These are phyloP conservation scores for Caligus rogercresseyi DNA, from an alignment of 1,140 invertebrate species.

Conservation along the genomic window DNA sequence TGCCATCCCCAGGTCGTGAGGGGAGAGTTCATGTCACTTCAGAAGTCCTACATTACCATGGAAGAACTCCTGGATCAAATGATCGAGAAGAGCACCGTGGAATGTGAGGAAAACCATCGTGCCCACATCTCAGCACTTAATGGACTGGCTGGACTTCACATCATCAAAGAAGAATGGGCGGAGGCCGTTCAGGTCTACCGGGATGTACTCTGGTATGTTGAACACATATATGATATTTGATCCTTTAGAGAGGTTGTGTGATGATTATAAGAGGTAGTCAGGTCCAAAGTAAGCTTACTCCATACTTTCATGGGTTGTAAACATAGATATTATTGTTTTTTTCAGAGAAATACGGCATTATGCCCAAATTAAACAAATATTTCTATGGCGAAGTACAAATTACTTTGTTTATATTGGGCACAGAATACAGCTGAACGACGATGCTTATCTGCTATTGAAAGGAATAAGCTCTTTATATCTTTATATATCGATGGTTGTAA, in stretches of 20 bases:
- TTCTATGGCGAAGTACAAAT: too few relatives aligned
- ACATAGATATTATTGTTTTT: conserved; percentile 23
- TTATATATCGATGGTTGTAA: too few relatives aligned
- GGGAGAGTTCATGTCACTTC: conserved; percentile 38
- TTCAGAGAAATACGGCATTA: too few relatives aligned
- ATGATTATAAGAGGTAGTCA: neutral
- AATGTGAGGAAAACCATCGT: conserved; percentile 46
- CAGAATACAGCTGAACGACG: too few relatives aligned
- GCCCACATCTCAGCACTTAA: conserved; percentile 43
- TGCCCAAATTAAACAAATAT: too few relatives aligned
- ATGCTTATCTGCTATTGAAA: too few relatives aligned
- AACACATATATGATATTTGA: neutral
- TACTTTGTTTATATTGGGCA: too few relatives aligned
- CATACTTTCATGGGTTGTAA: conserved; percentile 20
- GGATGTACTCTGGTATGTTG: conserved; percentile 36
- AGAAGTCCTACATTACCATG: conserved; percentile 43
- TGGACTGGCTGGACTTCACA: conserved; percentile 42
- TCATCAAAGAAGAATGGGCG: conserved; percentile 37
- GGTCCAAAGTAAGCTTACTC: neutral
- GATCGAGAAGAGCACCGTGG: conserved; percentile 41
- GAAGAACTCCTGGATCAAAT: conserved; percentile 45
- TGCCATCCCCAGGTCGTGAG: conserved; percentile 46
- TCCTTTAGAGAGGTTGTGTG: neutral
- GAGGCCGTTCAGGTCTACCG: conserved; percentile 43
- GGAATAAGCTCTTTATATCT: too few relatives aligned